These are phyloP conservation scores for Abramis brama DNA, from an alignment of 2,113 vertebrate genomes.

Conservation along the genomic window DNA sequence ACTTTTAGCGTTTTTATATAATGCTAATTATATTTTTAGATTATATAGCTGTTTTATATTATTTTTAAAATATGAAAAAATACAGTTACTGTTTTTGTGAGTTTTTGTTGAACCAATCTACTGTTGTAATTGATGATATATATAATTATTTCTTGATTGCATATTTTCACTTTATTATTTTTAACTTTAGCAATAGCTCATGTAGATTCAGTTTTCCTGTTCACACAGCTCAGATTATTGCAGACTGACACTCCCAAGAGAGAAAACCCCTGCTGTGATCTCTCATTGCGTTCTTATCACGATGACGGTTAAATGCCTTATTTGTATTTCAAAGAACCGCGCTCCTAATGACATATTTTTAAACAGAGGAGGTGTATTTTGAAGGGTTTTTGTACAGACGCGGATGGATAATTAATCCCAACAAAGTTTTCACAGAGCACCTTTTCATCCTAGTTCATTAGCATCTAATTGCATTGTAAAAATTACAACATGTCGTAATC, in stretches of 20 bases:
- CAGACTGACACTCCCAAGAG: neutral
- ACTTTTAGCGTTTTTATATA: no score
- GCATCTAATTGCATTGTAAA: constrained; percentile 18
- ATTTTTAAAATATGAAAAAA: no score
- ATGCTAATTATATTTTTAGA: neutral
- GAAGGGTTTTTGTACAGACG: neutral
- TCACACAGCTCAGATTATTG: neutral
- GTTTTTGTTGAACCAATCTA: neutral
- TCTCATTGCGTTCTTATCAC: neutral
- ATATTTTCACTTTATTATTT: neutral
- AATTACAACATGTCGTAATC: constrained; percentile 33
- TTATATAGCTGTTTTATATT: no score
- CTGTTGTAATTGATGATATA: neutral
- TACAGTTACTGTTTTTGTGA: no score
- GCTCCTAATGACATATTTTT: constrained; percentile 25
- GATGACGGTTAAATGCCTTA: neutral
- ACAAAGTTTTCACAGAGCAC: neutral
- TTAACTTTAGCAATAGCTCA: neutral
- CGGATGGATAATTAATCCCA: neutral
- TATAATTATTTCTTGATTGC: neutral
- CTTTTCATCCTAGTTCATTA: constrained; percentile 20
- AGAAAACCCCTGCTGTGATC: constrained; percentile 13
- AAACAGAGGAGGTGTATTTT: constrained; percentile 17
- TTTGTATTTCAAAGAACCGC: constrained; percentile 20
- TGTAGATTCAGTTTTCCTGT: neutral